phyloP scores from a whole-genome alignment of 2,888 invertebrate genomes.

The Argyresthia albistria region DNA sequence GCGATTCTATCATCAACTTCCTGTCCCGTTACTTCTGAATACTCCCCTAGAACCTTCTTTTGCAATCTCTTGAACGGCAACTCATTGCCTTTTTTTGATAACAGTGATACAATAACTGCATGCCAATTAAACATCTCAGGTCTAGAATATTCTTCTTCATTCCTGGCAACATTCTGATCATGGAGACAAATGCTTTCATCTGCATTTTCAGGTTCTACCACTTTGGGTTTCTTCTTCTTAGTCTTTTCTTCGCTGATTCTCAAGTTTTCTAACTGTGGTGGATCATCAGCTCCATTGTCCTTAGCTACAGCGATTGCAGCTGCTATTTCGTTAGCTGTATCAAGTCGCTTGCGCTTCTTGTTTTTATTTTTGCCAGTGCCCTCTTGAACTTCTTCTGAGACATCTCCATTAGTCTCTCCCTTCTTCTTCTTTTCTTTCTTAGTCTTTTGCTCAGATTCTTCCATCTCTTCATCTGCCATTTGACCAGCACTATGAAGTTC shows the following conservation, averaged over 20 bases:
- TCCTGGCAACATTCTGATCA: constrained; percentile 60
- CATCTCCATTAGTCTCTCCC: constrained; percentile 30
- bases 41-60: constrained; percentile 81
- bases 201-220: constrained; percentile 34
- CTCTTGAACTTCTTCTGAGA: constrained; percentile 13
- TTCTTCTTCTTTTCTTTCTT: constrained; percentile 60
- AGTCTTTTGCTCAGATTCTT: constrained; percentile 22
- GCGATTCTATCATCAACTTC: constrained; percentile 75
- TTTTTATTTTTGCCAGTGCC: constrained; percentile 40
- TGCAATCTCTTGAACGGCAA: constrained; percentile 80
- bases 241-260: constrained; percentile 22
- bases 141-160: constrained; percentile 32
- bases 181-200: constrained; percentile 52
- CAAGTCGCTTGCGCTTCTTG: constrained; percentile 55
- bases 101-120: constrained; percentile 55
- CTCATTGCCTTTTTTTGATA: constrained; percentile 72
- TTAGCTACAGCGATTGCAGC: constrained; percentile 14
- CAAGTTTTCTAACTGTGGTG: constrained; percentile 19
- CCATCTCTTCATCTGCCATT: constrained; percentile 26
- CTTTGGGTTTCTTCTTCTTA: constrained; percentile 49
- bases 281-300: background rate
- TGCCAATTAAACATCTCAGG: constrained; percentile 64
- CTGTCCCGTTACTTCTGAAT: constrained; percentile 59
- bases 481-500: constrained; percentile 49
- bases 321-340: constrained; percentile 38